Percentiles rank a stretch among this genome's conserved stretches.
Evolutionary conservation across 2,888 invertebrate genomes (phyloP).

Genomic region (Limenitis camilla): DNA sequence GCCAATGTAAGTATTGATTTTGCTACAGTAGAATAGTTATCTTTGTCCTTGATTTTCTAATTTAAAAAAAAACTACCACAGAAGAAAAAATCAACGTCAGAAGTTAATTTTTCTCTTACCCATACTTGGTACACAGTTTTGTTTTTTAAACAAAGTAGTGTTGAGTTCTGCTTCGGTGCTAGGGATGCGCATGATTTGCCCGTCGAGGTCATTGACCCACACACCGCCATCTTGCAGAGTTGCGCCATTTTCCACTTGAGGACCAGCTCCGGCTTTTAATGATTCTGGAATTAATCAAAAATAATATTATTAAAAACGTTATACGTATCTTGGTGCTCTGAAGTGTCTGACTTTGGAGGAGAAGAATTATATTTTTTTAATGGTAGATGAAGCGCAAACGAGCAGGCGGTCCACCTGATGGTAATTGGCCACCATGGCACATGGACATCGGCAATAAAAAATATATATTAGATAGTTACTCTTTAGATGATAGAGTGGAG

Average conservation of each 20-base stretch:
- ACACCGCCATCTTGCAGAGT: slow-evolving; percentile 65
- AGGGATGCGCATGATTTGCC: slow-evolving; percentile 47
- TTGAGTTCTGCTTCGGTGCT: slow-evolving; percentile 41
- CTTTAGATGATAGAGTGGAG: no score
- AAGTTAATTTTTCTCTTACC: slow-evolving; percentile 27
- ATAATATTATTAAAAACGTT: not conserved
- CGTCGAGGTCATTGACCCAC: slow-evolving; percentile 55
- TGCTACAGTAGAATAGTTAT: no score
- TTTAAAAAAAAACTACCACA: no score
- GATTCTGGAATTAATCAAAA: slow-evolving; percentile 39
- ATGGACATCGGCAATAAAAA: no score
- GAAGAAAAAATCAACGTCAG: no score
- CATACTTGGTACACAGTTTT: slow-evolving; percentile 54
- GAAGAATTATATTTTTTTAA: no score
- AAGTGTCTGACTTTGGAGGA: not conserved
- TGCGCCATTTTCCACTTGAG: slow-evolving; percentile 55
- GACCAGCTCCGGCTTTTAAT: slow-evolving; percentile 55
- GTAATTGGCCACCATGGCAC: no score
- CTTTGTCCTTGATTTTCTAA: no score
- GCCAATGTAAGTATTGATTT: no score
- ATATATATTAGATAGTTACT: no score
- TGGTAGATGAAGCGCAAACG: no score
- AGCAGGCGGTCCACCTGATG: no score
- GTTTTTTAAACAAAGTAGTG: slow-evolving; percentile 48
- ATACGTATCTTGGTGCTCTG: not conserved